Evolutionary conservation across 2,888 invertebrate genomes (phyloP), one percentile per base, ranked within the genome.

Genomic region (Spilarctia lutea): DNA sequence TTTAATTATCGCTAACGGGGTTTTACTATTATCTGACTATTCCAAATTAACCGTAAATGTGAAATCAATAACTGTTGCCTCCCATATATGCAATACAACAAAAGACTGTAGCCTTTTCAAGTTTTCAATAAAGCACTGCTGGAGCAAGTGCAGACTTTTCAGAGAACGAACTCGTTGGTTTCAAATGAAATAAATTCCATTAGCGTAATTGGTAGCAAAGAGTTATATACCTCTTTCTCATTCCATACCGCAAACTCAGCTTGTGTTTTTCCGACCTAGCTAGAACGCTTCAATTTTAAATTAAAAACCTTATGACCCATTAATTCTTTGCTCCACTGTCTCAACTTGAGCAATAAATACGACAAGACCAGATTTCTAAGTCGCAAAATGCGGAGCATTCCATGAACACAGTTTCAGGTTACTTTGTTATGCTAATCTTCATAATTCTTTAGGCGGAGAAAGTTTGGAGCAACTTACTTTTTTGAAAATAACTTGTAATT

Each of bases 381-480:
- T 89, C 89, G 88, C 87, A 87, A 90, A 92, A 92, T 88, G 88
- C 90, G 88, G 91, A 92, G 92, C 93, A 93, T 92, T 92, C 90
- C 90, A 88, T 89, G 91, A 93, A 92, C 89, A 92, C 93, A 92
- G 94, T 91, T 92, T 89, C 91, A 90, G 92, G 88, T 94, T 92
- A 94, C 94, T 94, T 95, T 95, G 95, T 95, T 95, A 95, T 95
- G 95, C 94, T 94, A 95, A 95, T 95, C 93, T 93, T 93, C 92
- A 94, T 94, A 95, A 95, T 95, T 94, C 94, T 94, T 94, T 89
- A 90, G 92, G 93, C 93, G 94, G 90, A 88, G 88, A 86, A 94
- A 94, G 91, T 94, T 94, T 90, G 84, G 85, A 86, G 79, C 86
- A 90, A 94, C 91, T 93, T 90, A 90, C 92, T 94, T 94, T 94